Evolutionary conservation across 1,140 invertebrate species (phyloP), one percentile per base, ranked within the genome.

Genomic region (Parapsyche elsis): DNA sequence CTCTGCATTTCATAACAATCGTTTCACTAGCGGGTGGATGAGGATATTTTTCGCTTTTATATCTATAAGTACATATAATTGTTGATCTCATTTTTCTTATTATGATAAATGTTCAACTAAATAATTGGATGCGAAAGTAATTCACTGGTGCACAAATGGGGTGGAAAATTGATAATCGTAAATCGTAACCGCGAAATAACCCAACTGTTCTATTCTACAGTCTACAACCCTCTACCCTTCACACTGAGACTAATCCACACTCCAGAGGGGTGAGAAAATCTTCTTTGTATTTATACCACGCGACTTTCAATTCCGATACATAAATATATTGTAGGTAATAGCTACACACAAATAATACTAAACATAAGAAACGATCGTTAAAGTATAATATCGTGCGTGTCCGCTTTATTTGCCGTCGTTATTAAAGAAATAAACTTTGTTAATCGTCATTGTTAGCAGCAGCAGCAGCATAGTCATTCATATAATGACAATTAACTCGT

Each of bases 131-230:
- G 23, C 24, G 14, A 26, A 67, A 23, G 24, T 67, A 67, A 67
- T 23, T 38, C 71, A 24, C n/a, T 73, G 14, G 5, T n/a, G 71
- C 30, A 23, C 53, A 53, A 74, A 82, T 79, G 81, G 81, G 78
- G 78, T 71, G 53, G 81, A 78, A 82, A 82, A 82, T 80, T 82
- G 77, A 82, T 82, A 79, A 79, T 82, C 81, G 81, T 82, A 82
- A 82, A 82, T 82, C 81, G 73, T 76, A 79, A 82, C 81, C 81
- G 73, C 81, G 77, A 61, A 71, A 61, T 77, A 67, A 77, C 45
- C 75, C 75, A 77, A 77, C 75, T 64, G 75, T 53, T 53, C 44
- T 53, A 5, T 12, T 53, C 49, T 14, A 53, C 2, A 38, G 30
- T 38, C 30, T 38, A 38, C 30, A 7, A 38, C 30, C 30, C 30